Percentiles rank a stretch among this genome's conserved stretches.
These are phyloP conservation scores for Myrmecobius fasciatus DNA, from an alignment of 2,113 vertebrate species.

Conservation along the genomic window DNA sequence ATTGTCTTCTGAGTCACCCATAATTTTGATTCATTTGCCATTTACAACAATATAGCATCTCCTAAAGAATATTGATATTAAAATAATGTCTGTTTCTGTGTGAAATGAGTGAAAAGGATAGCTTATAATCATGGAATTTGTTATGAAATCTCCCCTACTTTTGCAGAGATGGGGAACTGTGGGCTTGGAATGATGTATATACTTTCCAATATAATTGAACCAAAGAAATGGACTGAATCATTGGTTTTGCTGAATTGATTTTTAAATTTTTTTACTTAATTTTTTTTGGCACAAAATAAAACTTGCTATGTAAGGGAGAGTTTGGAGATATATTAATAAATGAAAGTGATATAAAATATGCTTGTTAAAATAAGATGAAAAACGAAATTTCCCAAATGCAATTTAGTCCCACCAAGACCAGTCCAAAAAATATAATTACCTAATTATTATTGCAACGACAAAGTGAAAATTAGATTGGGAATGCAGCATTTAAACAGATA, in stretches of 20 bases:
- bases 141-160: background rate
- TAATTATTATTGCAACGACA: background rate
- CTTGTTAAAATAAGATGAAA: background rate
- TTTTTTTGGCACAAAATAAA: background rate
- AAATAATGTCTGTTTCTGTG: background rate
- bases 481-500: background rate
- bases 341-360: background rate
- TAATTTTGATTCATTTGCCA: background rate
- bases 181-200: background rate
- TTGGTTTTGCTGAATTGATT: background rate
- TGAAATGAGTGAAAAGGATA: background rate
- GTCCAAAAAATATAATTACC: background rate
- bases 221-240: background rate
- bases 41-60: background rate
- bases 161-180: background rate
- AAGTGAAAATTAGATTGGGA: background rate
- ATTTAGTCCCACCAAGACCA: background rate
- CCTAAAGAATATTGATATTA: background rate
- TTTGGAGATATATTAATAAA: background rate
- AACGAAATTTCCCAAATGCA: background rate
- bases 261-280: background rate
- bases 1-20: background rate
- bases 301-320: background rate
- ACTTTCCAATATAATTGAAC: background rate
- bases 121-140: background rate